Conservation (phyloP, 2,888 invertebrate genomes). For the Dicyrtomina minuta region DNA sequence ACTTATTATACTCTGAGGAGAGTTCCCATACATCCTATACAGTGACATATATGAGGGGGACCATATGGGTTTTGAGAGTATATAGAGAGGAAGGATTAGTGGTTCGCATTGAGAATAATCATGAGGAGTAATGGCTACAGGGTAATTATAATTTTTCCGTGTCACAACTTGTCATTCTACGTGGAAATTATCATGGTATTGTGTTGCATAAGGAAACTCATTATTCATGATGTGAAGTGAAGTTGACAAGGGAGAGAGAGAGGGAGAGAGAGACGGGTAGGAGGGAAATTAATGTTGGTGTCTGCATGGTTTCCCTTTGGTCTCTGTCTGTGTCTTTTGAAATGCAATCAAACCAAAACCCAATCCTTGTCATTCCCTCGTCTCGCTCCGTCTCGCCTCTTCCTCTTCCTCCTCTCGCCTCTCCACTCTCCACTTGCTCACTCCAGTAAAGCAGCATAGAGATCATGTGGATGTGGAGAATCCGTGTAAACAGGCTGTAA, state of each 20-base stretch:
- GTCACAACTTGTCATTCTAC: neutral
- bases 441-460: neutral
- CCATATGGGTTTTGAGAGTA: too few species aligned
- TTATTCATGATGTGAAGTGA: conserved; percentile 4
- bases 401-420: too few species aligned
- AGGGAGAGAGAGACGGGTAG: too few species aligned
- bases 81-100: too few species aligned
- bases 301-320: neutral
- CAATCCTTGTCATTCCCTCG: too few species aligned
- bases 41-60: too few species aligned
- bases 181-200: neutral
- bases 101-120: too few species aligned
- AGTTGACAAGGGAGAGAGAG: conserved; percentile 1
- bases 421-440: too few species aligned
- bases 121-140: too few species aligned
- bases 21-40: too few species aligned
- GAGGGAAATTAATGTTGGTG: conserved; percentile 3
- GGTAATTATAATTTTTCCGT: conserved; percentile 13
- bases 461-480: neutral
- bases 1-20: too few species aligned
- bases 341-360: neutral
- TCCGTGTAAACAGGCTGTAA: neutral
- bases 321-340: neutral
- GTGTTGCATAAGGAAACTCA: conserved; percentile 3
- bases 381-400: too few species aligned